phyloP scores from a whole-genome alignment of 2,797 vertebrate genomes.

The Gymnothorax reevesii region DNA sequence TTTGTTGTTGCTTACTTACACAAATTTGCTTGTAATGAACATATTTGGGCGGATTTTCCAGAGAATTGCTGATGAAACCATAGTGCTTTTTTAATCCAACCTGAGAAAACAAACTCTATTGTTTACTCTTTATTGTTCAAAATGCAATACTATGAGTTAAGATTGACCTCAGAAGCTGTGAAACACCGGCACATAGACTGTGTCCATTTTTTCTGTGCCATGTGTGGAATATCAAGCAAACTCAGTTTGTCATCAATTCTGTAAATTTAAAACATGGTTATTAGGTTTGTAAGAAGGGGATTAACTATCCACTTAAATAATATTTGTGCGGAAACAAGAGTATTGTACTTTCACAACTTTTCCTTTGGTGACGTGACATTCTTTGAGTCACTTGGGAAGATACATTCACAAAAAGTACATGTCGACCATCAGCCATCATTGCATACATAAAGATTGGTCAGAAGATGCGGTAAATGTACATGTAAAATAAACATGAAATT shows the following conservation, averaged over 20 bases:
- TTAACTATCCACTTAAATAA: neutral
- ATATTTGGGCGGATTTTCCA: neutral
- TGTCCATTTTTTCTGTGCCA: neutral
- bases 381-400: neutral
- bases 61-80: neutral
- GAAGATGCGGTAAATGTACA: no score
- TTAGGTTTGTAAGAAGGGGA: neutral
- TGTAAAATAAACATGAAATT: no score
- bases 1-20: neutral
- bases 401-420: neutral
- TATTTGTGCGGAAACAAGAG: neutral
- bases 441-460: neutral
- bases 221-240: neutral
- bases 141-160: conserved; percentile 26
- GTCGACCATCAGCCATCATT: neutral
- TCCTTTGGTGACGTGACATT: neutral
- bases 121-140: neutral
- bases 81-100: no score
- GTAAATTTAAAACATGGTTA: neutral
- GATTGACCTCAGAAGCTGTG: conserved; percentile 37
- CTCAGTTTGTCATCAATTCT: neutral
- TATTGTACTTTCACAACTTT: neutral
- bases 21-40: neutral
- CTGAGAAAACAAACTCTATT: neutral
- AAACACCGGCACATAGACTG: neutral